Percentiles rank a stretch among this genome's conserved stretches.
These are phyloP conservation scores for Sesamia inferens DNA, from an alignment of 2,888 invertebrate species.

Conservation along the genomic window DNA sequence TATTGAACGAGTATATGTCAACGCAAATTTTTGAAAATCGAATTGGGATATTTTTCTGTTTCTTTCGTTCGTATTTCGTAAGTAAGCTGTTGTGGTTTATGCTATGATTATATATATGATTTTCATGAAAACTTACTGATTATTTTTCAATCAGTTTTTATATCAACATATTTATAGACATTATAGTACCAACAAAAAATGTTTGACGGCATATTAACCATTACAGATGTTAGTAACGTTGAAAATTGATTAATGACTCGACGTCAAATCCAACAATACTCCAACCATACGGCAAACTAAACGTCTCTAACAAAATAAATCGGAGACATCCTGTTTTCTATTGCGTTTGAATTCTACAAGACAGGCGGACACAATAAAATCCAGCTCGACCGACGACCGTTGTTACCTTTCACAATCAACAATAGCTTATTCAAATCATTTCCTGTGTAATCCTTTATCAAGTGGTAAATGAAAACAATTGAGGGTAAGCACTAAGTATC, in stretches of 20 bases:
- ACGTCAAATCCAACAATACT: constrained; percentile 42
- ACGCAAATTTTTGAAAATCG: constrained; percentile 14
- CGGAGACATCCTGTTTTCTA: constrained; percentile 58
- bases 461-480: constrained; percentile 68
- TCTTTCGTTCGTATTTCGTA: not conserved
- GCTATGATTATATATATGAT: not conserved
- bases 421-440: constrained; percentile 65
- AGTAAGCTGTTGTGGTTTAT: not conserved
- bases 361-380: constrained; percentile 55
- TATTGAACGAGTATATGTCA: constrained; percentile 35
- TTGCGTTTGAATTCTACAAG: constrained; percentile 51
- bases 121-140: not conserved
- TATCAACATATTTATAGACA: not conserved
- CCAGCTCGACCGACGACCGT: constrained; percentile 53
- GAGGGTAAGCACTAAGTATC: constrained; percentile 66
- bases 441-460: constrained; percentile 68
- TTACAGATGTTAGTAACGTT: constrained; percentile 20
- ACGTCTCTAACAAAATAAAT: constrained; percentile 52
- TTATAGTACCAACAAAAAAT: not conserved
- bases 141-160: not conserved
- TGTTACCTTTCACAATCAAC: constrained; percentile 63
- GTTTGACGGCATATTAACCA: not conserved
- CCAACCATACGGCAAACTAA: constrained; percentile 30
- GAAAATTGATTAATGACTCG: constrained; percentile 25
- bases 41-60: not conserved